Evolutionary conservation across 2,113 vertebrate species (phyloP), one percentile per base, ranked within the genome.

Genomic region (Rhinichthys klamathensis): DNA sequence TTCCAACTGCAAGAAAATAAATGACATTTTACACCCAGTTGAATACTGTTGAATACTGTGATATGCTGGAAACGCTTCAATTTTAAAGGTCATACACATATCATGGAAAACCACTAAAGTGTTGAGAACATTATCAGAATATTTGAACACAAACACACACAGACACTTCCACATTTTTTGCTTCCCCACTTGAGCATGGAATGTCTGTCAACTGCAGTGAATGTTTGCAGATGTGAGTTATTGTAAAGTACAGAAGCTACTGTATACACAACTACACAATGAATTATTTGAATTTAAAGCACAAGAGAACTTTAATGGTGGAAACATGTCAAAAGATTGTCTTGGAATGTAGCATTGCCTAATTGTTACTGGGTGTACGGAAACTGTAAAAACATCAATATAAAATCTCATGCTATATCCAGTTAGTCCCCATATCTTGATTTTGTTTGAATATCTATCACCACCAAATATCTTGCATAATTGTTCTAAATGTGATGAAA

Each of bases 1-100:
- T 90, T 97, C 92, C 0, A 96, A 90, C 98, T 99, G 93, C 12
- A 87, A n/a, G 35, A 49, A 74, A 44, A 86, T 32, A 84, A 76
- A 83, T n/a, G 3, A 83, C 54, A 41, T 83, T 78, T 85, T 77
- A 54, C 49, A 85, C 70, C 58, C 63, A 58, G 54, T 7, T 46
- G 27, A 32, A 63, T 72, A 54, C 7, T 51, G 54, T 7, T 46
- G 27, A 32, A 63, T 72, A 54, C 7, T 51, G 32, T 16, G 15
- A 58, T 54, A 23, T 46, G 5, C 70, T 79, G 23, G 44, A 77
- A 63, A 82, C 3, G 15, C 60, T 85, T 78, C 61, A 18, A 9
- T n/a, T 63, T 54, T 51, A 67, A 84, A 80, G 82, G 82, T 84
- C 80, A 82, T 41, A n/a, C 16, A 11, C 4, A 54, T 32, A 77